These are phyloP conservation scores for Enteromius fasciolatus DNA, from an alignment of 2,797 vertebrate genomes.

Conservation along the genomic window DNA sequence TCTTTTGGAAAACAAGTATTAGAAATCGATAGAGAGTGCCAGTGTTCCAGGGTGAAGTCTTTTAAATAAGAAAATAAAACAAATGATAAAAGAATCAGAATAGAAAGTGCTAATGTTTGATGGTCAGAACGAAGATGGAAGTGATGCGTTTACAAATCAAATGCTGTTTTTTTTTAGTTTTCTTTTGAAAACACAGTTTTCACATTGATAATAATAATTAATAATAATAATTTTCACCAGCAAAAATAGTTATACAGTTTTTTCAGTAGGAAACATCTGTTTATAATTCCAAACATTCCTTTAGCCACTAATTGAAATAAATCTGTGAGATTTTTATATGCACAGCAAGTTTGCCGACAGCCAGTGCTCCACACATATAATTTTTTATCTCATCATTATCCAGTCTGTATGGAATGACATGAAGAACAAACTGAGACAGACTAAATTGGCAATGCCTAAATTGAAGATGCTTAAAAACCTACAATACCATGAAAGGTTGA, in stretches of 20 bases:
- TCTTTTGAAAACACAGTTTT: background rate
- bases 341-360: background rate
- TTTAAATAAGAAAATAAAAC: background rate
- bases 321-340: background rate
- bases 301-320: background rate
- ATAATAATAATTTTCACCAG: background rate
- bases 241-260: background rate
- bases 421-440: background rate
- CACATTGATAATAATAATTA: background rate
- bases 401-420: background rate
- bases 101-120: too few species aligned
- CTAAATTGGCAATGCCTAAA: background rate
- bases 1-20: too few species aligned
- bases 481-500: background rate
- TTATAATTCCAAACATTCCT: background rate
- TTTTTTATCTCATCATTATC: background rate
- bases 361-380: background rate
- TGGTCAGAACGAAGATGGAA: too few species aligned
- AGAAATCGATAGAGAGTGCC: too few species aligned
- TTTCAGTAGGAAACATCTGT: background rate
- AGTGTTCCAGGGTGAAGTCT: too few species aligned
- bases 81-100: background rate
- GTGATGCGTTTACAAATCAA: background rate
- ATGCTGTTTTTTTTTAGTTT: background rate
- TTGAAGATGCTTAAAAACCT: background rate